Base-by-base conservation (phyloP, 2,113 vertebrate genomes). In the Oplegnathus fasciatus region DNA sequence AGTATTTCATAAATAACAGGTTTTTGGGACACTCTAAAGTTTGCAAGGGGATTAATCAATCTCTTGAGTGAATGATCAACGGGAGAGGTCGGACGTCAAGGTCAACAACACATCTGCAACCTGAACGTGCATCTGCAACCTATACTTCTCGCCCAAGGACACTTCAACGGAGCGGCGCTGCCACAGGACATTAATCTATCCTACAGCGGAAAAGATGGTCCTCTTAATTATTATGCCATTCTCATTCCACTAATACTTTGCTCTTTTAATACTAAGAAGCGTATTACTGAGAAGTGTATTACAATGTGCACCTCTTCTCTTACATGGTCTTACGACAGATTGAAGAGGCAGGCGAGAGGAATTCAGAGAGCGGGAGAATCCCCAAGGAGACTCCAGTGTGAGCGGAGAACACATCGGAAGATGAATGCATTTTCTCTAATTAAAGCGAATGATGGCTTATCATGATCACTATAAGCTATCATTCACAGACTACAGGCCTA, bases 301-400 rank as follows among this genome's bases (percentile, higher is more conserved):
- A 91, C 91, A 79, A 75, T 66, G 82, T 88, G 87, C 82, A 76
- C 83, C 78, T 90, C 89, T 89, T 66, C 86, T 93, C 92, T 94
- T 94, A 92, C 92, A 90, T 80, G n/a, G 68, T 93, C 90, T 94
- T 94, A 93, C 92, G 64, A 92, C 92, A 94, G 89, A 86, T 24
- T 48, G 68, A 75, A 11, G 78, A 89, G 61, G 85, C 87, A 81
- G 74, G 48, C 34, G 57, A 68, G 83, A 83, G 68, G 88, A 89
- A 89, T 89, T 89, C 83, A 78, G 74, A 82, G 84, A 86, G 89
- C 40, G 57, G 77, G 77, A 86, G 86, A 79, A 75, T 93, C 88
- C 88, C 93, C 2, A 32, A 48, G 85, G 91, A 91, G 77, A 14
- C 81, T 65, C 72, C 82, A 86, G 80, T 11, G 58, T 65, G 83